Evolutionary conservation across 2,113 vertebrate species (phyloP).

Genomic region (Oceanodroma tethys): DNA sequence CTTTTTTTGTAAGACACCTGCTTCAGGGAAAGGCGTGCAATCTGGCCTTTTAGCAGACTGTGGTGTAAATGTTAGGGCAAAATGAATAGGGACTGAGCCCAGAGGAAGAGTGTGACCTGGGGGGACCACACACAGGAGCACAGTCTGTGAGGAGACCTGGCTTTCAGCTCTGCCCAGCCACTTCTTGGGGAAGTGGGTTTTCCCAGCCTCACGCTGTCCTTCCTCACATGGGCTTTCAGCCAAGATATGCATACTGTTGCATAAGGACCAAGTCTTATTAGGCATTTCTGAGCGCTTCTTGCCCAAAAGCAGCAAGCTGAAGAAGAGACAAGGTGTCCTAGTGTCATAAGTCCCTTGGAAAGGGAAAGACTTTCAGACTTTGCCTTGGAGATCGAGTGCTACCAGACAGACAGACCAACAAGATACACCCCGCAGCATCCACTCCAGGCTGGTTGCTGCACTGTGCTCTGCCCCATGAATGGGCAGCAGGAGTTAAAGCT

Average conservation of each 20-base stretch:
- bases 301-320: neutral
- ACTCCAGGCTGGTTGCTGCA: neutral
- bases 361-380: neutral
- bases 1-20: neutral
- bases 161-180: neutral
- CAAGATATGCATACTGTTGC: neutral
- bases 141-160: neutral
- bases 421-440: neutral
- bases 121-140: neutral
- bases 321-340: neutral
- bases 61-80: neutral
- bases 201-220: neutral
- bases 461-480: neutral
- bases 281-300: neutral
- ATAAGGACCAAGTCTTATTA: neutral
- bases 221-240: neutral
- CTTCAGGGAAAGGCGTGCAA: neutral
- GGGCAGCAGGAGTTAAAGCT: neutral
- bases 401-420: neutral
- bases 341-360: neutral
- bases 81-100: neutral
- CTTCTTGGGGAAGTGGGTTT: neutral
- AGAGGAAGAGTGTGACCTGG: neutral
- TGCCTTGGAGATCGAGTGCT: neutral
- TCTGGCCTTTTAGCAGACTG: neutral